Percentiles rank a stretch among this genome's conserved stretches.
Conservation (phyloP, 2,888 invertebrate genomes). For the Peribatodes rhomboidaria region DNA sequence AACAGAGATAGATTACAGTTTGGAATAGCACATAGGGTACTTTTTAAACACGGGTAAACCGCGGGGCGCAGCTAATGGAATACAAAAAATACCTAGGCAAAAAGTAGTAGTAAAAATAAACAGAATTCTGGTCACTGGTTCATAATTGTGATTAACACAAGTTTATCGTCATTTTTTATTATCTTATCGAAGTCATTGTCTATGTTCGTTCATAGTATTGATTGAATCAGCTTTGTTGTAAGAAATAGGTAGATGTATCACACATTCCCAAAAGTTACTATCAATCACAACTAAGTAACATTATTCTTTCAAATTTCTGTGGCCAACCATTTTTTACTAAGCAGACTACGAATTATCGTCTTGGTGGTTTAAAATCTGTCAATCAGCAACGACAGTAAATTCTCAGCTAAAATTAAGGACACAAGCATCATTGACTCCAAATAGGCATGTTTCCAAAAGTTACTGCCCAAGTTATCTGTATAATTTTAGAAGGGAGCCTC, state of each 20-base stretch:
- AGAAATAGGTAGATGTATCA: neutral
- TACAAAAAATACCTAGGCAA: too few species aligned
- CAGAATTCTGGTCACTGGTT: neutral
- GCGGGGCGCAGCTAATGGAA: too few species aligned
- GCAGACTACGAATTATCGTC: neutral
- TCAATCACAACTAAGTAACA: too few species aligned
- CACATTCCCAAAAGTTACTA: neutral
- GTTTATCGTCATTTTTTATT: neutral
- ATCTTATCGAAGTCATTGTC: neutral
- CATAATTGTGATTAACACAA: neutral
- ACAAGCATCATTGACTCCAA: neutral
- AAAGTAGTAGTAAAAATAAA: too few species aligned
- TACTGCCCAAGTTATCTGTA: too few species aligned
- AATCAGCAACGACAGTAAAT: neutral
- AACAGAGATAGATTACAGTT: too few species aligned
- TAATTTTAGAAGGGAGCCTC: too few species aligned
- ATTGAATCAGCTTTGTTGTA: neutral
- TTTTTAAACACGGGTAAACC: too few species aligned
- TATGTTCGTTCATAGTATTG: neutral
- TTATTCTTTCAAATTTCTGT: neutral
- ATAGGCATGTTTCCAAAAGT: slow-evolving; percentile 11
- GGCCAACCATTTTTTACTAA: neutral
- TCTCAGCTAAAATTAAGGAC: neutral
- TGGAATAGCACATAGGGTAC: too few species aligned
- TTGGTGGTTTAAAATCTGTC: neutral